phyloP scores from a whole-genome alignment of 2,888 invertebrate genomes.

The Epistrophe grossulariae region DNA sequence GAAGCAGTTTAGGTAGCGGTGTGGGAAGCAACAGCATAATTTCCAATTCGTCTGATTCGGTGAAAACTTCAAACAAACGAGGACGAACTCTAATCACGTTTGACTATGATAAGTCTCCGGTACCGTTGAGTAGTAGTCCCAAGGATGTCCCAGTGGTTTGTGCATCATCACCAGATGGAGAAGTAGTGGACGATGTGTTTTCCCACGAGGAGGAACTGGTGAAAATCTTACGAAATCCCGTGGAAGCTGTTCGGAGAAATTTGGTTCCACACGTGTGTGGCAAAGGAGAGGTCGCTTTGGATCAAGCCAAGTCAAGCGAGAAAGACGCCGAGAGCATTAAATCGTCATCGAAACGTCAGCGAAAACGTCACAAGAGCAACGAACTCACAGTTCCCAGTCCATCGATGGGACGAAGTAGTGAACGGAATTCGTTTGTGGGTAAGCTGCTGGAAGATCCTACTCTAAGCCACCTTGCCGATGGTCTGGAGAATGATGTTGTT shows the following conservation, averaged over 20 bases:
- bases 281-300: conserved; percentile 83
- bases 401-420: conserved; percentile 71
- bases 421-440: conserved; percentile 84
- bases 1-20: conserved; percentile 77
- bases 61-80: conserved; percentile 77
- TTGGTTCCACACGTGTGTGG: conserved; percentile 92
- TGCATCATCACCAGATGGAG: conserved; percentile 50
- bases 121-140: conserved; percentile 32
- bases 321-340: conserved; percentile 35
- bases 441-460: conserved; percentile 88
- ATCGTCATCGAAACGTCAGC: conserved; percentile 42
- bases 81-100: conserved; percentile 82
- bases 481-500: conserved; percentile 86
- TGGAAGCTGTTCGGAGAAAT: conserved; percentile 90
- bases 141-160: conserved; percentile 35
- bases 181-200: conserved; percentile 76
- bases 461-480: conserved; percentile 87
- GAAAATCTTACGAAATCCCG: conserved; percentile 88
- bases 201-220: conserved; percentile 85
- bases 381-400: conserved; percentile 53
- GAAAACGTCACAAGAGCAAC: conserved; percentile 63
- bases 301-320: conserved; percentile 27
- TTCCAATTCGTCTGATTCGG: conserved; percentile 77
- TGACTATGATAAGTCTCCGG: conserved; percentile 81
- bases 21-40: conserved; percentile 70